Conservation (phyloP, 1,140 invertebrate genomes). For the Amyelois transitella region DNA sequence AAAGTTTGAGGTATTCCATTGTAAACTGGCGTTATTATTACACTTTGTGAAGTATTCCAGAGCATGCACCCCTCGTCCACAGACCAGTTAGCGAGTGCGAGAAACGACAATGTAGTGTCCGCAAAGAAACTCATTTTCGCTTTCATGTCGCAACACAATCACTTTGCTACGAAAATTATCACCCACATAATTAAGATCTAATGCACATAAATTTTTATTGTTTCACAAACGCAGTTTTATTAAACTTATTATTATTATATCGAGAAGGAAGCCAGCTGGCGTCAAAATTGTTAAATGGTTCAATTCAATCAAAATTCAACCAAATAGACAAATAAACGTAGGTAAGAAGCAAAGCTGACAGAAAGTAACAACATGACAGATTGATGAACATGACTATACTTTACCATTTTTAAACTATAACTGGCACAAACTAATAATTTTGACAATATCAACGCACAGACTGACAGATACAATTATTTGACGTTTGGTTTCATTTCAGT, state of each 20-base stretch:
- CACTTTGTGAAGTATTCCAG: conserved; percentile 58
- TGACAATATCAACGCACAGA: conserved; percentile 80
- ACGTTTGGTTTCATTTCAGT: too few species aligned
- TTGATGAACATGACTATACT: too few species aligned
- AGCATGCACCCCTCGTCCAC: conserved; percentile 60
- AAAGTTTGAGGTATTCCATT: conserved; percentile 93
- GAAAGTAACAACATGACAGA: conserved; percentile 24
- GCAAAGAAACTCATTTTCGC: conserved; percentile 23
- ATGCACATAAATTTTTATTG: conserved; percentile 15
- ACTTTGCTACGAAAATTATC: conserved; percentile 37
- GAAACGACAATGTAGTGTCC: not conserved
- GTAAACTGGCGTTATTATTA: conserved; percentile 82
- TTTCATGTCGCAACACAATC: conserved; percentile 51
- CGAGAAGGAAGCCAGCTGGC: conserved; percentile 2
- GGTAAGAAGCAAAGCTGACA: conserved; percentile 34
- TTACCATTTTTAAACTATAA: too few species aligned
- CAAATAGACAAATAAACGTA: conserved; percentile 60
- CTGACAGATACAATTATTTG: too few species aligned
- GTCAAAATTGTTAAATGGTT: not conserved
- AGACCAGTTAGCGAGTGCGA: conserved; percentile 21
- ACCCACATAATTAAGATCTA: conserved; percentile 17
- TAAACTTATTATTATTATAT: conserved; percentile 12
- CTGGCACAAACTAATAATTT: too few species aligned
- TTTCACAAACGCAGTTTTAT: not conserved
- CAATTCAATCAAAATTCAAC: conserved; percentile 54